Evolutionary conservation across 2,797 vertebrate genomes (phyloP).

Genomic region (Novumbra hubbsi): DNA sequence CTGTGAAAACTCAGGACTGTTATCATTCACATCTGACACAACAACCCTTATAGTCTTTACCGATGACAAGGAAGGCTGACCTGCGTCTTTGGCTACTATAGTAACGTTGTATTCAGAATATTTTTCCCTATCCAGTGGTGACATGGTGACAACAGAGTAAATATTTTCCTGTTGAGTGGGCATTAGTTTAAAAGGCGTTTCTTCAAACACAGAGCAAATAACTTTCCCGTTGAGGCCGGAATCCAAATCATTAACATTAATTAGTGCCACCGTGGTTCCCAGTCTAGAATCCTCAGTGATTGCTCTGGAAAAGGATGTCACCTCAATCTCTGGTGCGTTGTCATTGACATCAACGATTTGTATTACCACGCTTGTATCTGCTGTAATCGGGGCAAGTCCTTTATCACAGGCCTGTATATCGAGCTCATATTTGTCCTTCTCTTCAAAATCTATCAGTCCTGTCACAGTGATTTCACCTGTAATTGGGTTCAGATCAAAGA

Average conservation of each 20-base stretch:
- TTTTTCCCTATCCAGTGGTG: constrained; percentile 61
- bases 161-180: constrained; percentile 62
- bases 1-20: constrained; percentile 57
- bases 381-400: constrained; percentile 51
- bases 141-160: constrained; percentile 64
- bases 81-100: constrained; percentile 63
- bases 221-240: constrained; percentile 68
- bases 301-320: constrained; percentile 64
- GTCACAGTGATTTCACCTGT: constrained; percentile 74
- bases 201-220: constrained; percentile 47
- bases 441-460: constrained; percentile 74
- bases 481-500: constrained; percentile 64
- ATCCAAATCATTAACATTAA: constrained; percentile 65
- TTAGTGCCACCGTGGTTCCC: constrained; percentile 64
- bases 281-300: constrained; percentile 69
- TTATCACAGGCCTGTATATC: constrained; percentile 74
- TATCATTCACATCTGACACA: constrained; percentile 73
- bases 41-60: constrained; percentile 55
- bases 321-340: constrained; percentile 70
- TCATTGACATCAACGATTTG: constrained; percentile 75
- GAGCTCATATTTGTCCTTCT: constrained; percentile 71
- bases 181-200: constrained; percentile 60
- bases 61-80: constrained; percentile 50
- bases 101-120: constrained; percentile 55
- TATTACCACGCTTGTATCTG: constrained; percentile 70